Conservation (phyloP, 2,888 invertebrate genomes). For the Petrolisthes manimaculis region DNA sequence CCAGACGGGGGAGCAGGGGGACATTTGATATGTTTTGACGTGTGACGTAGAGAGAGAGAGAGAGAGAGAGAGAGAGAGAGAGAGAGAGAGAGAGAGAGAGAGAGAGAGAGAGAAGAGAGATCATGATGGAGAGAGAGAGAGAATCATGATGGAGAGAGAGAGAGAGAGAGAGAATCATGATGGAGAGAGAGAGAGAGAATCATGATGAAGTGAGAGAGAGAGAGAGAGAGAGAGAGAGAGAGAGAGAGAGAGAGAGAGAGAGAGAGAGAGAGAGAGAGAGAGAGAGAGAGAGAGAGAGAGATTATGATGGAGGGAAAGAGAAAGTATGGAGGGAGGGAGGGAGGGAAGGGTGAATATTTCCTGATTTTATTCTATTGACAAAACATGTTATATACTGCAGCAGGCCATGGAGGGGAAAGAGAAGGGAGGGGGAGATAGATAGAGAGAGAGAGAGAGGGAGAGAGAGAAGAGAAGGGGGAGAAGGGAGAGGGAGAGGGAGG, state of each 20-base stretch:
- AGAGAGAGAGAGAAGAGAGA: not conserved
- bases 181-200: not conserved
- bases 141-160: not conserved
- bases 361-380: too few species aligned
- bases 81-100: not conserved
- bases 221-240: not conserved
- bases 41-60: too few species aligned
- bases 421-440: too few species aligned
- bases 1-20: too few species aligned
- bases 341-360: too few species aligned
- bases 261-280: constrained; percentile 16
- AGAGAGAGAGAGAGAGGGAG: too few species aligned
- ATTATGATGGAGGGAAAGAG: not conserved
- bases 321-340: not conserved
- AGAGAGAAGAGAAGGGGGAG: not conserved
- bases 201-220: not conserved
- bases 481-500: not conserved
- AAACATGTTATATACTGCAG: too few species aligned
- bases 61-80: not conserved
- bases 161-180: not conserved
- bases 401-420: too few species aligned
- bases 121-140: not conserved
- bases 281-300: not conserved
- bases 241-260: not conserved
- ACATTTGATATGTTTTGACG: too few species aligned